phyloP scores from a whole-genome alignment of 1,140 invertebrate species.

The Brachionus rotundiformis region DNA sequence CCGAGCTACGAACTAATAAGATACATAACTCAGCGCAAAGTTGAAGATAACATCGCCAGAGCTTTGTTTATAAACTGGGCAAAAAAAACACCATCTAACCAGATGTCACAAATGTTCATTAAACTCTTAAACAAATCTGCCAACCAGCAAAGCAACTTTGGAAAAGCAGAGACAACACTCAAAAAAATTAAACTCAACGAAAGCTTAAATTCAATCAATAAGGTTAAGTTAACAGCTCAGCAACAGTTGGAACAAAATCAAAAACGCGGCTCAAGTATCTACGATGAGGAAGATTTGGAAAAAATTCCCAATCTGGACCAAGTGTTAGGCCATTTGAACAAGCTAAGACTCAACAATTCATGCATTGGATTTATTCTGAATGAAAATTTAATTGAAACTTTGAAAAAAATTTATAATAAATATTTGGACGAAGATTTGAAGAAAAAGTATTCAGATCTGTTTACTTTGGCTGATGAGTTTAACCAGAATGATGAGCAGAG shows the following conservation, averaged over 20 bases:
- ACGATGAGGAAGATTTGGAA: constrained; percentile 38
- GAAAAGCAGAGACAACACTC: background rate
- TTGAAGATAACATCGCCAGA: constrained; percentile 14
- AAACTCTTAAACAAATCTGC: constrained; percentile 31
- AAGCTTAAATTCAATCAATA: constrained; percentile 20
- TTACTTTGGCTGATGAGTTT: constrained; percentile 44
- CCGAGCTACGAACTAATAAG: constrained; percentile 16
- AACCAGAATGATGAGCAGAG: background rate
- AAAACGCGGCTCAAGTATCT: constrained; percentile 3
- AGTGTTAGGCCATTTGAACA: constrained; percentile 28
- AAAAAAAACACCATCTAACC: background rate
- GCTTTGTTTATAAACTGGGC: constrained; percentile 32
- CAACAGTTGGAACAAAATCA: constrained; percentile 44
- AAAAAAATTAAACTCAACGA: constrained; percentile 39
- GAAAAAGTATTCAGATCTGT: constrained; percentile 46
- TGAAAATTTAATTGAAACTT: constrained; percentile 2
- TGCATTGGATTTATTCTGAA: constrained; percentile 23
- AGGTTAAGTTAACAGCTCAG: constrained; percentile 35
- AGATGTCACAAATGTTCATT: constrained; percentile 41
- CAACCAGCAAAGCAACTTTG: background rate
- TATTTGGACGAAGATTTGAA: constrained; percentile 47
- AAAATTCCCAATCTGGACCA: constrained; percentile 44
- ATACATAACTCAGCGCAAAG: constrained; percentile 28
- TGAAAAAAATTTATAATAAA: constrained; percentile 49
- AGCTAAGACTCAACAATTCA: constrained; percentile 15